Evolutionary conservation across 1,140 invertebrate species (phyloP).

Genomic region (Meloidogyne chitwoodi): DNA sequence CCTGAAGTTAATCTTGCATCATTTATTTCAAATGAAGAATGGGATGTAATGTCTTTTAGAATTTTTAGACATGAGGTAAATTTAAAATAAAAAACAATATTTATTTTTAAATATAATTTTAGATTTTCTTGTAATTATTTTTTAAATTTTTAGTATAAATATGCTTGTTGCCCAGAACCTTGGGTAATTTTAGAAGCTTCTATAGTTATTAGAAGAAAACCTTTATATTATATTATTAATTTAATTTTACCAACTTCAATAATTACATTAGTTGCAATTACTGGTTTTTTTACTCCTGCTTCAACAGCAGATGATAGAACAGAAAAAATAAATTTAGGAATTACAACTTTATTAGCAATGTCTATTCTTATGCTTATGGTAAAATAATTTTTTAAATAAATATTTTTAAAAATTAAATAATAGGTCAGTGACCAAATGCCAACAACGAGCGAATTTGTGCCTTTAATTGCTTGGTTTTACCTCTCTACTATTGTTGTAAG

Average conservation of each 20-base stretch:
- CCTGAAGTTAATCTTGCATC: slow-evolving; percentile 50
- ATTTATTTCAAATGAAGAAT: slow-evolving; percentile 57
- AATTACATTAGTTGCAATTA: slow-evolving; percentile 58
- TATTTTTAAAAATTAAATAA: not conserved
- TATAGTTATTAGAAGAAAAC: slow-evolving; percentile 51
- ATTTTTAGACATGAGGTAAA: slow-evolving; percentile 55
- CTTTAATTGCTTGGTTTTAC: slow-evolving; percentile 59
- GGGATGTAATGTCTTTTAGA: slow-evolving; percentile 54
- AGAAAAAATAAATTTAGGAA: slow-evolving; percentile 49
- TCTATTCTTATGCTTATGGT: slow-evolving; percentile 58
- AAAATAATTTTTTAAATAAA: not conserved
- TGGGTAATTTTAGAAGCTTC: slow-evolving; percentile 55
- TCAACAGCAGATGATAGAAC: slow-evolving; percentile 57
- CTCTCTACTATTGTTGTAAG: slow-evolving; percentile 42
- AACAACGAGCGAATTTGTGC: slow-evolving; percentile 57
- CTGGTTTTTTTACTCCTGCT: slow-evolving; percentile 58
- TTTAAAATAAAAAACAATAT: too few species aligned
- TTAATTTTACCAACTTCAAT: slow-evolving; percentile 53
- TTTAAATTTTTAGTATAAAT: slow-evolving; percentile 51
- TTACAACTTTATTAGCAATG: slow-evolving; percentile 53
- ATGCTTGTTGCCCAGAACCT: slow-evolving; percentile 57
- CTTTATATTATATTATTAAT: slow-evolving; percentile 52
- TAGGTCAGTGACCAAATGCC: slow-evolving; percentile 53
- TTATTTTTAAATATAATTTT: too few species aligned
- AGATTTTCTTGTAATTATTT: too few species aligned